Percentiles rank a stretch among this genome's conserved stretches.
phyloP scores from a whole-genome alignment of 2,797 vertebrate species.

The Alcedo atthis region DNA sequence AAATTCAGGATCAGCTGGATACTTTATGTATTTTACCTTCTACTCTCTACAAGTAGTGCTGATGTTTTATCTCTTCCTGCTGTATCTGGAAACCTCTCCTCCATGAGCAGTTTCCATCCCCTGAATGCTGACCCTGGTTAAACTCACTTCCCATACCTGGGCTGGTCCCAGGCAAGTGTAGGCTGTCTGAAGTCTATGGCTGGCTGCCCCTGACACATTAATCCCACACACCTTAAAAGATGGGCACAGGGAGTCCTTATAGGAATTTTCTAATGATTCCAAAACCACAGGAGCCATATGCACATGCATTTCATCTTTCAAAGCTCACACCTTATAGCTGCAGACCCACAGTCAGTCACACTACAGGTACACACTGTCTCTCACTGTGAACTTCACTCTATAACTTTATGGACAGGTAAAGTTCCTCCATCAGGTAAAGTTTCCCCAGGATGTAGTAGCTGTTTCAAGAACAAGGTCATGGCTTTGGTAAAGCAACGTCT shows the following conservation, averaged over 20 bases:
- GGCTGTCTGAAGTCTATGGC: background rate
- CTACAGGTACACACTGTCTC: background rate
- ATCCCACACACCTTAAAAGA: background rate
- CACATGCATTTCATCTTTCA: background rate
- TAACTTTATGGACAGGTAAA: background rate
- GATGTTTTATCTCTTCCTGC: background rate
- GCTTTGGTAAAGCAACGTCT: background rate
- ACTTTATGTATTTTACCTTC: background rate
- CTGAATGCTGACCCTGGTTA: background rate
- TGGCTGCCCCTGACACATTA: background rate
- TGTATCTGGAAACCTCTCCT: background rate
- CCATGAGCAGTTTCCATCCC: background rate
- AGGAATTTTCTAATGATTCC: background rate
- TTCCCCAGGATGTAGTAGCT: background rate
- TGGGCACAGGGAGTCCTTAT: background rate
- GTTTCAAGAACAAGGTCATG: conserved; percentile 10
- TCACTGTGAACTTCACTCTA: background rate
- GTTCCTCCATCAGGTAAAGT: background rate
- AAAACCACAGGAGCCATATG: background rate
- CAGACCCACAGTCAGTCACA: background rate
- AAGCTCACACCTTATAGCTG: background rate
- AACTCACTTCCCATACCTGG: background rate
- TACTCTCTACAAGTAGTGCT: background rate
- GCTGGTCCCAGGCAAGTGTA: background rate
- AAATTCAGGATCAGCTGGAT: background rate